Percentiles rank a stretch among this genome's conserved stretches.
phyloP scores from a whole-genome alignment of 2,888 invertebrate genomes.

The Spisula subtruncata region DNA sequence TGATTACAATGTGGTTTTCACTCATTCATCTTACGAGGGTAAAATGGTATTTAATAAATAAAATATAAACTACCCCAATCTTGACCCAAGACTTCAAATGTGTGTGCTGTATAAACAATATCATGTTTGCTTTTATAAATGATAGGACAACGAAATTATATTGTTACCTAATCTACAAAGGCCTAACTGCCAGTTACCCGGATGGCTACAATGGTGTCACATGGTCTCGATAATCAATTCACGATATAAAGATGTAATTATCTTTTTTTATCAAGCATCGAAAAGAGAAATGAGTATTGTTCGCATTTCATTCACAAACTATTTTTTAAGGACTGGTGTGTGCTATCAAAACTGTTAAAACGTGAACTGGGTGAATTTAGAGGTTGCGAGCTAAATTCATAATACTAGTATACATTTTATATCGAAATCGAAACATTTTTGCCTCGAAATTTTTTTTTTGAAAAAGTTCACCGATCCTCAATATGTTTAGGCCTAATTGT shows the following conservation, averaged over 20 bases:
- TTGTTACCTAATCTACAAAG: conserved; percentile 6
- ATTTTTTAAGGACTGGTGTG: neutral
- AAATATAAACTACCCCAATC: conserved; percentile 20
- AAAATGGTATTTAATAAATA: conserved; percentile 23
- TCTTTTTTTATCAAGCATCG: conserved; percentile 13
- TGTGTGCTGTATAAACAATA: neutral
- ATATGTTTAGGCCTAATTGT: too few species aligned
- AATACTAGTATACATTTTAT: neutral
- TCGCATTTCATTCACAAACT: neutral
- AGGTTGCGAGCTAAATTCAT: neutral
- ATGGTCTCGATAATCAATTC: neutral
- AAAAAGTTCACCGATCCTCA: too few species aligned
- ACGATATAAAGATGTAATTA: neutral
- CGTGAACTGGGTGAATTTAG: neutral
- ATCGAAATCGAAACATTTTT: neutral
- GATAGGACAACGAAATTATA: conserved; percentile 22
- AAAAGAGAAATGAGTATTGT: neutral
- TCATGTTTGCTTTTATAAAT: neutral
- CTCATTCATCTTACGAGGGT: neutral
- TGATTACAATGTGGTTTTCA: neutral
- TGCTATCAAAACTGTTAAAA: neutral
- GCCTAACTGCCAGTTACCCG: neutral
- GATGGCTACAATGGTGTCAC: neutral
- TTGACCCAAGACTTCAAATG: conserved; percentile 7
- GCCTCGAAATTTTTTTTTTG: too few species aligned